Conservation (phyloP, 2,113 vertebrate genomes). For the Coreoperca whiteheadi region DNA sequence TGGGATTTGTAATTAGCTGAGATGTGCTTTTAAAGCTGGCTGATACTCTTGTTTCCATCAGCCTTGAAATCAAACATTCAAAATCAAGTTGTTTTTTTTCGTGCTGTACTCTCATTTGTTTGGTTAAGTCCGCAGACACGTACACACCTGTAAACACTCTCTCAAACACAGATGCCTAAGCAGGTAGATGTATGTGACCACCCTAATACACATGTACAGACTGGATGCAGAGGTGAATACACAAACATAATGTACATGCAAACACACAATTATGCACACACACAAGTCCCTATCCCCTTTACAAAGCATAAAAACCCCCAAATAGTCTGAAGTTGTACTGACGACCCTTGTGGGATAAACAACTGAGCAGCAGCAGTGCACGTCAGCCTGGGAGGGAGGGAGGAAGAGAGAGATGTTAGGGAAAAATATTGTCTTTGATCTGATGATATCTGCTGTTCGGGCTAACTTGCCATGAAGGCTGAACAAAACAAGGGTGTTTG, state of each 20-base stretch:
- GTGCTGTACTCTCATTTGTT: neutral
- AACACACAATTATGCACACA: neutral
- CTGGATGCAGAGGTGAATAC: neutral
- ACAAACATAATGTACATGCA: neutral
- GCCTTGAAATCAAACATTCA: slow-evolving; percentile 48
- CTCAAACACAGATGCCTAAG: neutral
- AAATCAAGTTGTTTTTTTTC: too few relatives aligned
- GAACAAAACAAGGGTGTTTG: slow-evolving; percentile 79
- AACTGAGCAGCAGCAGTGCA: slow-evolving; percentile 54
- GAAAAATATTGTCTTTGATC: slow-evolving; percentile 72
- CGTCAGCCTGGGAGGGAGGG: slow-evolving; percentile 60
- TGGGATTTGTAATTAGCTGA: slow-evolving; percentile 59
- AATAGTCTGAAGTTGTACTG: slow-evolving; percentile 67
- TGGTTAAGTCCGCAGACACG: slow-evolving; percentile 1
- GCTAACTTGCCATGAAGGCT: slow-evolving; percentile 69
- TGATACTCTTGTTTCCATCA: slow-evolving; percentile 31
- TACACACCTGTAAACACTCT: slow-evolving; percentile 12
- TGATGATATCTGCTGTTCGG: slow-evolving; percentile 70
- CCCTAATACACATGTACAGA: neutral
- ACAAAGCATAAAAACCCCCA: neutral
- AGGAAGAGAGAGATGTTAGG: slow-evolving; percentile 35
- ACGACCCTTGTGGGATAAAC: slow-evolving; percentile 79
- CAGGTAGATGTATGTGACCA: neutral
- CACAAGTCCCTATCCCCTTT: slow-evolving; percentile 6
- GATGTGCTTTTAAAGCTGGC: slow-evolving; percentile 67